Evolutionary conservation across 2,113 vertebrate genomes (phyloP).

Genomic region (Scartelaos histophorus): DNA sequence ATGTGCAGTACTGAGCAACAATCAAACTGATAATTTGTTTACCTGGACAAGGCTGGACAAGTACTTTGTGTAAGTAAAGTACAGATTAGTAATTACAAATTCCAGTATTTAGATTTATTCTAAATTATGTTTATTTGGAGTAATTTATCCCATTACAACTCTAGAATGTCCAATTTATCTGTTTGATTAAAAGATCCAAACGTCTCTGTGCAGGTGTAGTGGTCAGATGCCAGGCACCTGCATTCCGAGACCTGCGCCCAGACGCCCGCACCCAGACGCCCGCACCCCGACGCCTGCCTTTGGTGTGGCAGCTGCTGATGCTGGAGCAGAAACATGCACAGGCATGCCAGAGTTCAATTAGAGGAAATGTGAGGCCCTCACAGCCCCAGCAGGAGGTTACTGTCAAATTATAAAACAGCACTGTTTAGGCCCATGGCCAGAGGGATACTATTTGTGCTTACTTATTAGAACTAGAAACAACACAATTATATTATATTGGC

Average conservation of each 20-base stretch:
- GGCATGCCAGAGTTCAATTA: conserved; percentile 57
- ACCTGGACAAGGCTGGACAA: neutral
- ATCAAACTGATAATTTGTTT: neutral
- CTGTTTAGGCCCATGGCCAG: conserved; percentile 16
- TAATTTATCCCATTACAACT: no score
- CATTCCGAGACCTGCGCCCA: neutral
- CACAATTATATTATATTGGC: neutral
- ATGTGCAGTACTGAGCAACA: neutral
- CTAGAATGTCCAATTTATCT: neutral
- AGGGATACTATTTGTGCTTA: conserved; percentile 23
- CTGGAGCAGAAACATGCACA: conserved; percentile 43
- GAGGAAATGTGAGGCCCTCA: conserved; percentile 20
- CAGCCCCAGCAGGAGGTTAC: conserved; percentile 40
- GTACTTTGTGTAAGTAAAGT: neutral
- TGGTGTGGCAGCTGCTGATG: conserved; percentile 27
- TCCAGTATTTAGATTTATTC: no score
- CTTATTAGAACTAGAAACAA: neutral
- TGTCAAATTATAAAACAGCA: conserved; percentile 13
- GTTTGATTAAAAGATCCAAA: neutral
- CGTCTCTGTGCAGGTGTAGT: neutral
- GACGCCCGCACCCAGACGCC: no score
- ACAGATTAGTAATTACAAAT: no score
- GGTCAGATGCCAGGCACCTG: neutral
- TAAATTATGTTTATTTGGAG: no score
- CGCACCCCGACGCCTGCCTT: neutral